A percentile compares a stretch with the other conserved stretches of the same genome.
These are phyloP conservation scores for Anastatus disparis DNA, from an alignment of 1,140 invertebrate species.

Conservation along the genomic window DNA sequence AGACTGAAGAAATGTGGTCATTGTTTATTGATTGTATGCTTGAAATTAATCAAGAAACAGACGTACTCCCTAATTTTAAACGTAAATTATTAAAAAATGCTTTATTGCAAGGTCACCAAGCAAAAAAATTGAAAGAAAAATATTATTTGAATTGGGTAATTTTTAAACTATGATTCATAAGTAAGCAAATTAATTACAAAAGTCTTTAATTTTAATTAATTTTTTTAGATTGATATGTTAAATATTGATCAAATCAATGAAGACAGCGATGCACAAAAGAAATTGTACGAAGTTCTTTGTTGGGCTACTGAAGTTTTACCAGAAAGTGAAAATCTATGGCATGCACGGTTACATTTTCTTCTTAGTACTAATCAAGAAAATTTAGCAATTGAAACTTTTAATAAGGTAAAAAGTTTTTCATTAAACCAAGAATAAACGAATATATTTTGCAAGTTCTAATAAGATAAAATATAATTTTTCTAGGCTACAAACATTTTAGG, in stretches of 20 bases:
- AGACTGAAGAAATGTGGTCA: slow-evolving; percentile 69
- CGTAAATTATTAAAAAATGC: slow-evolving; percentile 65
- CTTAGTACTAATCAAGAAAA: slow-evolving; percentile 55
- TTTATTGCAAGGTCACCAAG: slow-evolving; percentile 61
- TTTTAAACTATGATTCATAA: slow-evolving; percentile 33
- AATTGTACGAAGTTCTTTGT: slow-evolving; percentile 60
- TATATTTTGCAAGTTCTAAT: slow-evolving; percentile 1
- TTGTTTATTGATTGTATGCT: slow-evolving; percentile 67
- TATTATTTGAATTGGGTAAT: slow-evolving; percentile 68
- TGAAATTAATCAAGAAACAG: slow-evolving; percentile 62
- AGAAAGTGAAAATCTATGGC: slow-evolving; percentile 65
- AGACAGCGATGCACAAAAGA: slow-evolving; percentile 49
- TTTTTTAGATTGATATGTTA: slow-evolving; percentile 58
- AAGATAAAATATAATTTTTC: slow-evolving; percentile 35
- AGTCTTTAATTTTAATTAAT: too few species aligned
- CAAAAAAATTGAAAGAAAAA: slow-evolving; percentile 64
- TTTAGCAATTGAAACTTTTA: slow-evolving; percentile 53
- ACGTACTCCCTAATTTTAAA: slow-evolving; percentile 62
- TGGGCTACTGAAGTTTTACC: slow-evolving; percentile 63
- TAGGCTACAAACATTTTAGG: slow-evolving; percentile 60
- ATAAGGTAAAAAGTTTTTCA: slow-evolving; percentile 49
- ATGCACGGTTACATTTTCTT: slow-evolving; percentile 60
- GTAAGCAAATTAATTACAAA: too few species aligned
- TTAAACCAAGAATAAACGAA: neutral
- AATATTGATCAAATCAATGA: slow-evolving; percentile 48